Conservation (phyloP, 2,113 vertebrate species). For the Salvelinus alpinus region DNA sequence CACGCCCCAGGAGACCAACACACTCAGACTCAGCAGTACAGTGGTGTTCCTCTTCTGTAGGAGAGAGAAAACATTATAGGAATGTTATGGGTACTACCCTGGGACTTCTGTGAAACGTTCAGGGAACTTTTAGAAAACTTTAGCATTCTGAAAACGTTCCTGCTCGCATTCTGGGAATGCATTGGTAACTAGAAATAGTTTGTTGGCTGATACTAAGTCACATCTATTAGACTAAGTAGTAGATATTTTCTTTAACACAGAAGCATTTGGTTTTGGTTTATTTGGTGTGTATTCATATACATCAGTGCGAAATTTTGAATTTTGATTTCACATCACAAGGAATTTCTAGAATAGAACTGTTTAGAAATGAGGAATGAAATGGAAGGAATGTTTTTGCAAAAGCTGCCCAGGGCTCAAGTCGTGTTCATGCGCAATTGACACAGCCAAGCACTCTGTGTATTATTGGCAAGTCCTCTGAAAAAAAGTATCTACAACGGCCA, state of each 20-base stretch:
- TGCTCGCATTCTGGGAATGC: no score
- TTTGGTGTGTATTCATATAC: not conserved
- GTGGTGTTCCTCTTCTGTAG: conserved; percentile 85
- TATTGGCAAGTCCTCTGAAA: conserved; percentile 24
- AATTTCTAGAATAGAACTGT: conserved; percentile 25
- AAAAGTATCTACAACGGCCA: conserved; percentile 36
- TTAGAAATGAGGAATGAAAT: conserved; percentile 24
- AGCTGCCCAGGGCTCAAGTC: conserved; percentile 39
- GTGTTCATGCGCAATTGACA: conserved; percentile 27
- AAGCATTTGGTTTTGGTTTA: not conserved
- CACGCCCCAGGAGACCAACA: conserved; percentile 85
- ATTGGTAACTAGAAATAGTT: no score
- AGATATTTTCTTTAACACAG: not conserved
- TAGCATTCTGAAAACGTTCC: no score
- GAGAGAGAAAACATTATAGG: conserved; percentile 1
- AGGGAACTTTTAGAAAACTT: no score
- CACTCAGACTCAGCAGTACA: conserved; percentile 81
- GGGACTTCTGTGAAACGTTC: no score
- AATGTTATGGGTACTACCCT: no score
- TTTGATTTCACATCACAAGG: conserved; percentile 20
- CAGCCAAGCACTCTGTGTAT: conserved; percentile 22
- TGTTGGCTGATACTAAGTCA: no score
- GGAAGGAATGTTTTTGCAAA: conserved; percentile 43
- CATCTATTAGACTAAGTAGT: no score
- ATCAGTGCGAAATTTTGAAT: not conserved